Evolutionary conservation across 2,888 invertebrate genomes (phyloP), one percentile per base, ranked within the genome.

Genomic region (Mamestra brassicae): DNA sequence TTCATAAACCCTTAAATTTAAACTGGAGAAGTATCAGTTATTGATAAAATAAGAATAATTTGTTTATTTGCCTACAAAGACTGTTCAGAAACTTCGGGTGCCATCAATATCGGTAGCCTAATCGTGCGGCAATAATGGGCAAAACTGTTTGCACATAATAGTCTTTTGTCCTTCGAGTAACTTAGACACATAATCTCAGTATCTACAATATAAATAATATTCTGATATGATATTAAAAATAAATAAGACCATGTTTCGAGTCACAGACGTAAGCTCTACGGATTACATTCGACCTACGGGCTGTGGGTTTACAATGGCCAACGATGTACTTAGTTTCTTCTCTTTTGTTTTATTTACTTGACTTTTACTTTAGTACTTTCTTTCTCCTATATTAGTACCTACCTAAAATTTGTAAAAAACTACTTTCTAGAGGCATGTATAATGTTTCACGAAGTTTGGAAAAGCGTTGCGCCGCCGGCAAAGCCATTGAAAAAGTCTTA

Each of bases 191-290:
- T n/a, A 57, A 13, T 45, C 47, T 26, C 36, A 15, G 17, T 62
- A 65, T 61, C 13, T 42, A 55, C 47, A 64, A 65, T 74, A 50
- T 63, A 60, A n/a, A 73, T 77, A 50, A 55, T 50, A 47, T 65
- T 65, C 36, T 65, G 15, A 64, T 50, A 55, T 13, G 17, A 65
- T 80, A 65, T 80, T 73, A 62, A 55, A 77, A 64, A 75, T 81
- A 81, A 75, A 65, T 38, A 76, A 65, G 64, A 47, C 7, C 60
- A 65, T 76, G 82, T 78, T 67, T 69, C 45, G 10, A 69, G 60
- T 57, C 50, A 52, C 45, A 15, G 50, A 76, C 61, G 36, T 75
- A 69, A 81, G 78, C 82, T 81, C 54, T 13, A 6, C 60, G 70
- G 78, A 76, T 81, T 79, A 79, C 70, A 47, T 36, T 61, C 55